Evolutionary conservation across 2,888 invertebrate species (phyloP), one percentile per base, ranked within the genome.

Genomic region (Thera obeliscata): DNA sequence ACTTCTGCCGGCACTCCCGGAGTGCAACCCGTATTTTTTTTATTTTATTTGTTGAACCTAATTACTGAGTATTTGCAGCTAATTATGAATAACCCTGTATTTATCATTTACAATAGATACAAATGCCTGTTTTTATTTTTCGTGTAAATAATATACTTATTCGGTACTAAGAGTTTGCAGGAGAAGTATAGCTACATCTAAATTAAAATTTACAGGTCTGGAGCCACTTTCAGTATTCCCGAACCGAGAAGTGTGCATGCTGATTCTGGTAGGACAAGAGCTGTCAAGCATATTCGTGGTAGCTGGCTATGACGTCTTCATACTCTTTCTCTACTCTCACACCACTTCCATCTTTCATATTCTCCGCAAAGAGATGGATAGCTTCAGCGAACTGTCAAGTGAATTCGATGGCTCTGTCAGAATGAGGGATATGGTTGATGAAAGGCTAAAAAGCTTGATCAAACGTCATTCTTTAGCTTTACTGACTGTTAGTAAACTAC

Each of bases 291-390:
- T 75, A 3, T 62, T 80, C 0, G 71, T 60, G 1, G 76, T 82
- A 3, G 68, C 59, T 3, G 77, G 77, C 22, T 84, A 79, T 60
- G 82, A 83, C 63, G 72, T 74, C 5, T 72, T 74, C 0, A 66
- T 83, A 38, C 67, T 85, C 5, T 82, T 85, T 36, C 63, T 84
- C 2, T 78, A 81, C 36, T 76, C 79, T 9, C 83, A 85, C 50
- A 81, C 81, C 0, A 77, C 84, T 2, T 67, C 74, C 8, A 76
- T 82, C 69, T 83, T 76, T 50, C 70, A 76, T 62, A 74, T 83
- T 0, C 78, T 83, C 1, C 65, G 68, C 57, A 69, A 79, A 67
- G 85, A 85, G 4, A 72, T 81, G 67, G 69, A 62, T 4, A 70
- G 46, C 56, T 76, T 81, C 35, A 66, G 54, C 12, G 61, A 73